Base-by-base conservation (phyloP, 1,140 invertebrate genomes). In the Cepaea nemoralis region DNA sequence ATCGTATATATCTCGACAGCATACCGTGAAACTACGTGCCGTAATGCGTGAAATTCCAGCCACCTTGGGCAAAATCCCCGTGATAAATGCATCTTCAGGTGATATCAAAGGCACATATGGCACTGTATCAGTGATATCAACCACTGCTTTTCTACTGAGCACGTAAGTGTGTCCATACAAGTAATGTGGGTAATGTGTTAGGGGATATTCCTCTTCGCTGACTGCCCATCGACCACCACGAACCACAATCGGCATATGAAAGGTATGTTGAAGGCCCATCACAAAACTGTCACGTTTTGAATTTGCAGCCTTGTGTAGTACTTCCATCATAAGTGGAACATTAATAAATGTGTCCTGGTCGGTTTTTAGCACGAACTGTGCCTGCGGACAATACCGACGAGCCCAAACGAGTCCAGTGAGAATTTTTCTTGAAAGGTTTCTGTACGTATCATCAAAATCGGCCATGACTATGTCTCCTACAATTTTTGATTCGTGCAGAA, bases 281-380 rank as follows among this genome's bases (percentile, higher is more conserved):
- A 45, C 27, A 45, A 74, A 40, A 31, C 2, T 0, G 19, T 40
- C 16, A 70, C 42, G 31, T 22, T 73, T 42, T 24, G 8, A 10
- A 22, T 27, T 16, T 0, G 6, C 19, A 3, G 31, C 16, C 50
- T 63, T 55, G 16, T 63, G 27, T 22, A 85, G 22, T 8, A 80
- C 24, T 59, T 76, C 42, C 8, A 81, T 16, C 2, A 88, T 76
- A 37, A 69, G 48, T 10, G 94, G 94, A 19, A 97, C 86, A 91
- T 97, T 95, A 24, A 96, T 93, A 63, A 96, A 94, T 79, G 95
- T 95, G 88, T 97, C 96, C 90, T 97, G 96, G 89, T 98, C 96
- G 89, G 95, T 94, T 93, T 97, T 98, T 19, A 97, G 92, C 19
- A 97, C 93, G 86, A 93, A 96, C 77, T 93, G 91, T 0, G 40